Evolutionary conservation across 2,113 vertebrate species (phyloP), one percentile per base, ranked within the genome.

Genomic region (Leucosticte australis): DNA sequence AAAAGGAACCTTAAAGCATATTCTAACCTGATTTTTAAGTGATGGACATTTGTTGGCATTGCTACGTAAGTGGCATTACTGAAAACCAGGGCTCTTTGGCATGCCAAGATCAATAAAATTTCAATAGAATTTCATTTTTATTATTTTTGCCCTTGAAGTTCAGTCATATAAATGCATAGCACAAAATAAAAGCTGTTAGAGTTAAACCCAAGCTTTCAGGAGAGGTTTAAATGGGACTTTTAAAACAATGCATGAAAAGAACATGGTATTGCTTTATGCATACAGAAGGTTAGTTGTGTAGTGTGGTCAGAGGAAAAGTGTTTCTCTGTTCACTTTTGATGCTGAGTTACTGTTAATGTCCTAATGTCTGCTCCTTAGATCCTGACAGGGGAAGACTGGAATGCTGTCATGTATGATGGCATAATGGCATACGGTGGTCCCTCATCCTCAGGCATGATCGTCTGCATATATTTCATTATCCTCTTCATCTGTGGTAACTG

Each of bases 401-500:
- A 99, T 49, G 98, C 98, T 26, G 99, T 99, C 53, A 99, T 99
- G 99, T 99, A 99, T 4, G 99, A 99, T 19, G 99, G 99, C 69
- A 99, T 99, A 90, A 99, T 99, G 99, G 99, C 99, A 1, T 99
- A 99, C 0, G 99, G 99, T 21, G 99, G 99, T 15, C 99, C 99
- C 0, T 99, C 99, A 11, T 99, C 99, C 3, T 99, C 99, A 12
- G 99, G 99, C 70, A 99, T 99, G 99, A 98, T 99, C 2, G 99
- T 99, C 87, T 99, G 99, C 86, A 99, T 99, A 95, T 99, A 99
- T 97, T 99, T 99, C 97, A 99, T 99, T 97, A 99, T 99, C 94
- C 98, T 99, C 88, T 99, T 99, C 98, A 99, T 99, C 92, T 99
- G 99, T 75, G 99, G 99, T 96, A 99, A 99, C 98, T 99, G 99